Base-by-base conservation (phyloP, 1,140 invertebrate genomes). In the Spodoptera frugiperda region DNA sequence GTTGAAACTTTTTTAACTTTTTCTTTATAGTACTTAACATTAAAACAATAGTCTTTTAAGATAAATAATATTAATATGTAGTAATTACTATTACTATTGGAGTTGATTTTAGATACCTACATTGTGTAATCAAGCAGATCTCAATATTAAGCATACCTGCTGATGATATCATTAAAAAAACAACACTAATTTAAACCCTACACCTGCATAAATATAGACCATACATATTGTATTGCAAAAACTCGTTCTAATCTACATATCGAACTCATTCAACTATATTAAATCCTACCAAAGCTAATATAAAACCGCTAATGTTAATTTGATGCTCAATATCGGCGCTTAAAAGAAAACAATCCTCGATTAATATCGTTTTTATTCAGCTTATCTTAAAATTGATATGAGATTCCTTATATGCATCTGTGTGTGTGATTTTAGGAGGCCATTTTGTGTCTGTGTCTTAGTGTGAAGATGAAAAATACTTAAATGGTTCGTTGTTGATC, bases 301-400 rank as follows among this genome's bases (percentile, higher is more conserved):
- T 54, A 53, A 71, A 77, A 77, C 63, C 61, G 76, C 76, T 71
- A 71, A 77, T 77, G 21, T 15, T 71, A 71, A 77, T 77, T n/a
- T 19, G 19, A 25, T 53, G 55, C 21, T 70, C 30, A 46, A 59
- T 61, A 63, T 71, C 44, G 63, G 46, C 44, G 61, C 61, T 68
- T 48, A 48, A 48, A 25, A 53, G 59, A 70, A 68, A 67, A 76
- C 61, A 59, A 77, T 70, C 53, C 39, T 49, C 5, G 12, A 30
- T 68, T 77, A 59, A 76, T 76, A 17, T 75, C 9, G 21, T 48
- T 48, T 33, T 48, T 70, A 70, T 51, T 39, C 51, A 30, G n/a
- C 21, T 54, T 68, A 77, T 61, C 65, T 59, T 70, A 70, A 57
- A 10, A 48, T 48, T 59, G 12, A 21, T 70, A 49, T 59, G 46